Conservation (phyloP, 2,888 invertebrate genomes). For the Protonemura montana region DNA sequence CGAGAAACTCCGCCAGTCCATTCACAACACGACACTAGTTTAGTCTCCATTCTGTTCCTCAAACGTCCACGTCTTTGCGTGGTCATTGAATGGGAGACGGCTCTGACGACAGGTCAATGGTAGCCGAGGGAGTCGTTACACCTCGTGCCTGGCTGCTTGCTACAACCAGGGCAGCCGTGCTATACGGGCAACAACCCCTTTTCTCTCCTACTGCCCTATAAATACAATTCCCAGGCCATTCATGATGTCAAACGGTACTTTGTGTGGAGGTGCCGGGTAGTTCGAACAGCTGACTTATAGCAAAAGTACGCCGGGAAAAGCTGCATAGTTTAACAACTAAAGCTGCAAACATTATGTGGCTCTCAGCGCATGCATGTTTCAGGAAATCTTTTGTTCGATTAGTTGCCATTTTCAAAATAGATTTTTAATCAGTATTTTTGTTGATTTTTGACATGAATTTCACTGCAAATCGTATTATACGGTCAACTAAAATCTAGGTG, state of each 20-base stretch:
- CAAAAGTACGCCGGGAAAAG: too few species aligned
- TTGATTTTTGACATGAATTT: too few species aligned
- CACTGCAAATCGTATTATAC: too few species aligned
- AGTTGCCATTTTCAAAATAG: too few species aligned
- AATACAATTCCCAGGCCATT: conserved; percentile 7
- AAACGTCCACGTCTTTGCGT: neutral
- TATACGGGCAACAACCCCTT: neutral
- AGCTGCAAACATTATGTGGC: too few species aligned
- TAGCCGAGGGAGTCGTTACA: conserved; percentile 24
- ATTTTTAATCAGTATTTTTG: too few species aligned
- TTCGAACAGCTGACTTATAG: too few species aligned
- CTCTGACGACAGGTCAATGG: conserved; percentile 32
- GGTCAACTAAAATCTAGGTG: too few species aligned
- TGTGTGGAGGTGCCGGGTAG: conserved; percentile 19
- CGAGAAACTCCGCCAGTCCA: neutral
- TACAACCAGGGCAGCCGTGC: neutral
- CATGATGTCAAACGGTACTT: neutral
- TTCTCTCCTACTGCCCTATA: conserved; percentile 5
- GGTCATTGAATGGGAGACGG: conserved; percentile 37
- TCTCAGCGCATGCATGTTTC: too few species aligned
- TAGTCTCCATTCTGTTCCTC: conserved; percentile 17
- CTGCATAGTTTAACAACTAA: too few species aligned
- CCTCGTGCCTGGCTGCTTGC: neutral
- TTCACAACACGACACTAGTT: conserved; percentile 16
- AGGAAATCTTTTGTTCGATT: too few species aligned